Percentiles rank a stretch among this genome's conserved stretches.
Conservation (phyloP, 2,797 vertebrate species). For the Crocodylus rhombifer region DNA sequence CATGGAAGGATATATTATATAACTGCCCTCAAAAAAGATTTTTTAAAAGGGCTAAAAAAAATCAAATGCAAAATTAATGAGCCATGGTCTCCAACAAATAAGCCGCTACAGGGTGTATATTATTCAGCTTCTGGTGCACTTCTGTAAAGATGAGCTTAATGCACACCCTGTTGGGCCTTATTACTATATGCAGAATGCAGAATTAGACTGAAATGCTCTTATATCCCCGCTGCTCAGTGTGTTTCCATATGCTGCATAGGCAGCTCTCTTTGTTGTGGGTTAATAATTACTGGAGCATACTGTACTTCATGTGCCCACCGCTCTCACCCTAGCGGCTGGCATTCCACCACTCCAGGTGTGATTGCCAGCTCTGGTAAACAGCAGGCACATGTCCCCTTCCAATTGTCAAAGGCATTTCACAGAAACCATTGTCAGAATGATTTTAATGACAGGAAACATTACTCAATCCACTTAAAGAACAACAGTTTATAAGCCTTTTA, state of each 20-base stretch:
- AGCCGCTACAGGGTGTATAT: conserved; percentile 58
- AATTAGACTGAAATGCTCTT: conserved; percentile 48
- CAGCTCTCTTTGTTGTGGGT: conserved; percentile 47
- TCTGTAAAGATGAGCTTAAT: conserved; percentile 68
- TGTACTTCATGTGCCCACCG: neutral
- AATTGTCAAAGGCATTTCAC: neutral
- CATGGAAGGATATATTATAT: conserved; percentile 28
- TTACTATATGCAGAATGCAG: conserved; percentile 63
- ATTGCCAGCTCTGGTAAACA: conserved; percentile 34
- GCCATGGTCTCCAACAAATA: conserved; percentile 69
- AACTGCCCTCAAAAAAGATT: conserved; percentile 50
- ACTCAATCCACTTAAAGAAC: neutral
- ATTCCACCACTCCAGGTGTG: neutral
- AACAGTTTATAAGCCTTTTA: neutral
- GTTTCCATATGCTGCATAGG: conserved; percentile 40
- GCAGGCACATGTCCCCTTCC: neutral
- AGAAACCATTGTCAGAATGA: neutral
- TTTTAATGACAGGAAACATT: neutral
- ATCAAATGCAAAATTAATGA: conserved; percentile 72
- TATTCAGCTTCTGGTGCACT: conserved; percentile 59
- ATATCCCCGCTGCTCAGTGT: conserved; percentile 21
- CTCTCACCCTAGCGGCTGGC: conserved; percentile 19
- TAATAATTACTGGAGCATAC: conserved; percentile 35
- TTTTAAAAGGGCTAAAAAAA: conserved; percentile 34
- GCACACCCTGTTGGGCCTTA: conserved; percentile 70